Evolutionary conservation across 2,797 vertebrate species (phyloP).

Genomic region (Danio kyathit): DNA sequence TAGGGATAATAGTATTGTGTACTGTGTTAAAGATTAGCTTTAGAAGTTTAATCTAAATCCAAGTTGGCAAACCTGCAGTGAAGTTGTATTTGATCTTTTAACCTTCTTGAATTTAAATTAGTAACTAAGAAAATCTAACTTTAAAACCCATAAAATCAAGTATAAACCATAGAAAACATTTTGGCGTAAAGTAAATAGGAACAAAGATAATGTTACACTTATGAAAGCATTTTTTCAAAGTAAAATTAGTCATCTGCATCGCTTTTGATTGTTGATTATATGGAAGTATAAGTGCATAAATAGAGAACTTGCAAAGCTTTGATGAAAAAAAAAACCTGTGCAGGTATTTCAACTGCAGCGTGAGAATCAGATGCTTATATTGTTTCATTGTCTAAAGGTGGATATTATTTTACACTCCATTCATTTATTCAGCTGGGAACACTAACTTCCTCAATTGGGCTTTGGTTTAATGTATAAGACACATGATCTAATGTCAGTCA

Average conservation of each 20-base stretch:
- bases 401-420: slow-evolving; percentile 42
- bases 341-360: background rate
- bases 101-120: background rate
- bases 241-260: background rate
- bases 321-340: background rate
- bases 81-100: background rate
- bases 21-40: background rate
- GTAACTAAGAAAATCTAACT: background rate
- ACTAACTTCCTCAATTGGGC: background rate
- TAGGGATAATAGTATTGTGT: no score
- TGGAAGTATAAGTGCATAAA: slow-evolving; percentile 9
- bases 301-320: slow-evolving; percentile 42
- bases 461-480: background rate
- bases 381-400: slow-evolving; percentile 16
- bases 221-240: background rate
- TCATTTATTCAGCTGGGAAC: slow-evolving; percentile 20
- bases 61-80: background rate
- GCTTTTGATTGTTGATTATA: background rate
- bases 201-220: background rate
- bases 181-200: background rate
- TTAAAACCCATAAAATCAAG: background rate
- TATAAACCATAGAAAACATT: background rate
- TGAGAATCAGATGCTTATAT: slow-evolving; percentile 29
- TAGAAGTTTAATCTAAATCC: background rate
- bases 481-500: background rate